A percentile compares a stretch with the other conserved stretches of the same genome.
phyloP scores from a whole-genome alignment of 2,888 invertebrate genomes.

The Gari tellinella region DNA sequence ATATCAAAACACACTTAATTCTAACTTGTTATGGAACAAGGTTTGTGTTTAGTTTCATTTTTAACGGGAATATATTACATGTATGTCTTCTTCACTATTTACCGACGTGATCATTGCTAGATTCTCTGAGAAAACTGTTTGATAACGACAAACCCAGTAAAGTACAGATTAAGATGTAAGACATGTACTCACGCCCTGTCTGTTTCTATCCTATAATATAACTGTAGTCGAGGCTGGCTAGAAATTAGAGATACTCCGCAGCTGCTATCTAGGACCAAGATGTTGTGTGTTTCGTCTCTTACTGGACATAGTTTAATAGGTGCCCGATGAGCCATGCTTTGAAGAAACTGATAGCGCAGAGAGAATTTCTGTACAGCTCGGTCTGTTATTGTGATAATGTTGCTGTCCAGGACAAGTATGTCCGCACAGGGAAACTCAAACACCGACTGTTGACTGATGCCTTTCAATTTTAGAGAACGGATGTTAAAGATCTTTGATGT shows the following conservation, averaged over 20 bases:
- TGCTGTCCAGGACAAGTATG: slow-evolving; percentile 42
- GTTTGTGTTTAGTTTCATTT: too few species aligned
- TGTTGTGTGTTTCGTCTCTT: slow-evolving; percentile 44
- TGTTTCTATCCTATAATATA: slow-evolving; percentile 53
- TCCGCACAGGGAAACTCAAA: slow-evolving; percentile 61
- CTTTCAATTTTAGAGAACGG: slow-evolving; percentile 36
- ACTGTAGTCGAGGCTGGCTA: slow-evolving; percentile 48
- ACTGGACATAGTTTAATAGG: slow-evolving; percentile 47
- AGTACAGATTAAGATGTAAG: too few species aligned
- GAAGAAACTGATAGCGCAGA: slow-evolving; percentile 52
- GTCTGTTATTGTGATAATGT: slow-evolving; percentile 56
- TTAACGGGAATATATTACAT: too few species aligned
- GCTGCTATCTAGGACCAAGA: slow-evolving; percentile 51
- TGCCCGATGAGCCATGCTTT: slow-evolving; percentile 54
- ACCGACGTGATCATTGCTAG: too few species aligned
- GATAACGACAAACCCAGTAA: too few species aligned
- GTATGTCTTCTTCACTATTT: too few species aligned
- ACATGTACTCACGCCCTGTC: slow-evolving; percentile 53
- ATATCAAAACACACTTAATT: too few species aligned
- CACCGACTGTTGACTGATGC: slow-evolving; percentile 53
- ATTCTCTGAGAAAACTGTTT: too few species aligned
- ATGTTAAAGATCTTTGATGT: slow-evolving; percentile 53
- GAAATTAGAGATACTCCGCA: slow-evolving; percentile 48
- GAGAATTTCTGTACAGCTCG: slow-evolving; percentile 61
- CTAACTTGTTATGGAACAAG: too few species aligned